Percentiles rank a stretch among this genome's conserved stretches.
Evolutionary conservation across 2,113 vertebrate genomes (phyloP).

Genomic region (Elephantulus edwardii): DNA sequence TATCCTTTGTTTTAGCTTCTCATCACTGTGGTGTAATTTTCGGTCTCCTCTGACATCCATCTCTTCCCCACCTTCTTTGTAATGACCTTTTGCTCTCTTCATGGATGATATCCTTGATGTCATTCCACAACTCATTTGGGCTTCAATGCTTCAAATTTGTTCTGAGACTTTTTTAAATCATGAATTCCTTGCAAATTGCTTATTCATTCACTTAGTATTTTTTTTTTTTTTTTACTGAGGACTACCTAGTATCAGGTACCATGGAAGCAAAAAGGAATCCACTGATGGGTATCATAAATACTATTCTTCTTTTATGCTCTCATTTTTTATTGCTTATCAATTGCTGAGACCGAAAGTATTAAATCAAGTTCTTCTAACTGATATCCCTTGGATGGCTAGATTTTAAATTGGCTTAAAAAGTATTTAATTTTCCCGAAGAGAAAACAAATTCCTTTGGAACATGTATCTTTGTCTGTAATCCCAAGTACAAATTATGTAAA

Average conservation of each 20-base stretch:
- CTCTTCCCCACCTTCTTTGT: no score
- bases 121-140: no score
- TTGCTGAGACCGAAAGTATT: background rate
- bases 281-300: background rate
- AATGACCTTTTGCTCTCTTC: no score
- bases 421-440: slow-evolving; percentile 16
- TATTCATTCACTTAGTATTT: background rate
- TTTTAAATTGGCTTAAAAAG: background rate
- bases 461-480: slow-evolving; percentile 9
- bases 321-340: background rate
- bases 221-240: background rate
- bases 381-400: background rate
- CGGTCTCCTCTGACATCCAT: no score
- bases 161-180: no score
- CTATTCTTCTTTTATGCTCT: background rate
- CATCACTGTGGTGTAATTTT: no score
- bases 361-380: slow-evolving; percentile 23
- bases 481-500: background rate
- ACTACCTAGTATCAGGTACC: background rate
- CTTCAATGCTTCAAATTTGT: no score
- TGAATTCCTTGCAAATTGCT: background rate
- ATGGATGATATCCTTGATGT: no score
- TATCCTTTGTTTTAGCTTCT: no score
- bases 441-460: slow-evolving; percentile 33
- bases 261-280: background rate